Evolutionary conservation across 2,888 invertebrate species (phyloP), one percentile per base, ranked within the genome.

Genomic region (Anthrax anthrax): DNA sequence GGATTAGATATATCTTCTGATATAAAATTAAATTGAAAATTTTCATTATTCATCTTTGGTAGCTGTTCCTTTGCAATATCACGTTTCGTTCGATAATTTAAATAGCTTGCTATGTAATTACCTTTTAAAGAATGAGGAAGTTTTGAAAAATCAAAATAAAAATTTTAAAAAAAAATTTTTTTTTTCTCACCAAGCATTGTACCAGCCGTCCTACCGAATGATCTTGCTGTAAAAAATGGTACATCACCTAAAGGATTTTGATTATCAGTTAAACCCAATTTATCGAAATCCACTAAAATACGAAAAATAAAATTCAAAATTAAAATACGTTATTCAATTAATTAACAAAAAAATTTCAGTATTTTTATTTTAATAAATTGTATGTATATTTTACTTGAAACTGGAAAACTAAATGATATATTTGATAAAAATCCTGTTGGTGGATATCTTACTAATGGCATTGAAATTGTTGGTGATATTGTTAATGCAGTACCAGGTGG

Each of bases 371-470:
- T 18, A 17, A 47, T 39, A 19, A 10, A 42, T 13, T 32, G 23
- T 16, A 5, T 23, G 23, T 39, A 23, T 23, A 18, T 17, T 34
- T 27, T 70, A 88, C 88, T 86, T 60, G 86, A 82, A 59, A 88
- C 81, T 17, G 88, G 88, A 57, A 88, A 76, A 67, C 84, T 84
- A 58, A 88, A 77, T 19, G 86, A 81, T 71, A 88, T 72, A 63
- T 88, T 88, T 44, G 87, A 85, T 55, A 85, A 75, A 65, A 88
- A 88, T 44, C 88, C 88, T 59, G 84, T 81, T 0, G 86, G 87
- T 10, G 88, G 88, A 71, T 88, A 83, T 56, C 88, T 71, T 4
- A 88, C 84, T 58, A 88, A 80, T 12, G 88, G 88, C 71, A 88
- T 70, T 6, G 86, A 81, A 39, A 88, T 65, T 6, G 88, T 85